phyloP scores from a whole-genome alignment of 2,797 vertebrate species.

The Pelobates cultripes region DNA sequence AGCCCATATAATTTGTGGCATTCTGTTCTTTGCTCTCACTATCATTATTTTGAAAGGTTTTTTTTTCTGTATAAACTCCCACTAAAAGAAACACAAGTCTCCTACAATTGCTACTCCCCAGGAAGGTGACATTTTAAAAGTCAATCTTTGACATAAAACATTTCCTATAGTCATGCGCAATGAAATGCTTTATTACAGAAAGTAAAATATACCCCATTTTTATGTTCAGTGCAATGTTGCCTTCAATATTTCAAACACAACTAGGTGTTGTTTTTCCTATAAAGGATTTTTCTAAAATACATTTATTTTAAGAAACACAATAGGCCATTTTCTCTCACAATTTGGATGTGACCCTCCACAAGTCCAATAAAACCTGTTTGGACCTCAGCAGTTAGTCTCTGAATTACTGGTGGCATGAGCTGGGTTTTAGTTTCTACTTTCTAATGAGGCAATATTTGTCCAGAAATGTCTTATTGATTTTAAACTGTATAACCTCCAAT shows the following conservation, averaged over 20 bases:
- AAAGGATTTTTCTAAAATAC: too few relatives aligned
- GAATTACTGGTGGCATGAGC: too few relatives aligned
- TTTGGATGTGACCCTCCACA: too few relatives aligned
- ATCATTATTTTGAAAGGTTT: too few relatives aligned
- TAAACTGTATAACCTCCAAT: not conserved
- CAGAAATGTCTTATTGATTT: slow-evolving; percentile 10
- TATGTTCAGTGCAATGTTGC: not conserved
- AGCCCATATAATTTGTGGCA: too few relatives aligned
- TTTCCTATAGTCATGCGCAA: not conserved
- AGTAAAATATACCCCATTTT: not conserved
- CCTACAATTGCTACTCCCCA: not conserved
- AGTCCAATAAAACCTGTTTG: too few relatives aligned
- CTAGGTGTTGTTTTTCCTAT: too few relatives aligned
- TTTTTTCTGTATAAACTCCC: not conserved
- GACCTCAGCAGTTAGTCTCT: too few relatives aligned
- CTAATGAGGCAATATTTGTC: slow-evolving; percentile 7
- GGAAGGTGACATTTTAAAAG: not conserved
- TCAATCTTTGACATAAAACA: not conserved
- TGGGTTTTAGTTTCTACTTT: not conserved
- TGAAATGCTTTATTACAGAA: not conserved
- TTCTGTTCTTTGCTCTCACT: too few relatives aligned
- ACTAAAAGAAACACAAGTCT: not conserved
- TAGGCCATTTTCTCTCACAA: too few relatives aligned
- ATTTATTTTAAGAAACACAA: too few relatives aligned
- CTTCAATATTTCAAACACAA: too few relatives aligned